Conservation (phyloP, 2,888 invertebrate genomes). For the Dimorphilus gyrociliatus region DNA sequence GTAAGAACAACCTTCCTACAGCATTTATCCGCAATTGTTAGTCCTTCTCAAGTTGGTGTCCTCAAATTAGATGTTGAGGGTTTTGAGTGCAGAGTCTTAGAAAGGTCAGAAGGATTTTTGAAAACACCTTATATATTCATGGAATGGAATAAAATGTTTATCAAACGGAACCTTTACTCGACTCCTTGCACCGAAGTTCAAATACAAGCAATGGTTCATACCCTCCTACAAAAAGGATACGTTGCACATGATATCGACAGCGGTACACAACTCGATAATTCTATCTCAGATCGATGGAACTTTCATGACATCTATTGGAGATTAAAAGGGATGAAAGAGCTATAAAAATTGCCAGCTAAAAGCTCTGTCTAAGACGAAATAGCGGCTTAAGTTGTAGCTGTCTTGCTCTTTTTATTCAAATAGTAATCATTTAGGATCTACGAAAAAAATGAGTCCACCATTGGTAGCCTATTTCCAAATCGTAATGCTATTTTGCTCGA, state of each 20-base stretch:
- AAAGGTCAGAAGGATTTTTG: no score
- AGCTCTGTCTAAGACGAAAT: no score
- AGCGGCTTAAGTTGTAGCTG: no score
- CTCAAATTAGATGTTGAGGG: constrained; percentile 11
- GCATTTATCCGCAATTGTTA: neutral
- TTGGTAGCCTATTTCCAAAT: no score
- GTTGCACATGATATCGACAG: constrained; percentile 12
- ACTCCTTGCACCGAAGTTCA: constrained; percentile 13
- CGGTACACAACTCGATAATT: constrained; percentile 10
- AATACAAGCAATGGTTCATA: constrained; percentile 11
- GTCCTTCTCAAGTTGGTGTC: neutral
- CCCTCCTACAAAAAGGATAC: constrained; percentile 12
- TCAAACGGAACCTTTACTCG: constrained; percentile 10
- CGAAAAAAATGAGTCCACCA: no score
- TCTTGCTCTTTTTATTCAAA: no score
- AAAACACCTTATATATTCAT: constrained; percentile 22
- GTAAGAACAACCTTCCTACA: neutral
- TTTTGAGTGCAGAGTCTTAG: constrained; percentile 21
- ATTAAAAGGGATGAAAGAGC: constrained; percentile 3
- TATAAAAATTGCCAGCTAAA: no score
- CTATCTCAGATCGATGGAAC: constrained; percentile 12
- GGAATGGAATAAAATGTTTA: constrained; percentile 25
- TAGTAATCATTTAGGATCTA: no score
- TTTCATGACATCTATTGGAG: constrained; percentile 19
- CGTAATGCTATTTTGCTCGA: no score